A percentile compares a stretch with the other conserved stretches of the same genome.
phyloP scores from a whole-genome alignment of 2,797 vertebrate species.

The Orientallactaga sibirica region DNA sequence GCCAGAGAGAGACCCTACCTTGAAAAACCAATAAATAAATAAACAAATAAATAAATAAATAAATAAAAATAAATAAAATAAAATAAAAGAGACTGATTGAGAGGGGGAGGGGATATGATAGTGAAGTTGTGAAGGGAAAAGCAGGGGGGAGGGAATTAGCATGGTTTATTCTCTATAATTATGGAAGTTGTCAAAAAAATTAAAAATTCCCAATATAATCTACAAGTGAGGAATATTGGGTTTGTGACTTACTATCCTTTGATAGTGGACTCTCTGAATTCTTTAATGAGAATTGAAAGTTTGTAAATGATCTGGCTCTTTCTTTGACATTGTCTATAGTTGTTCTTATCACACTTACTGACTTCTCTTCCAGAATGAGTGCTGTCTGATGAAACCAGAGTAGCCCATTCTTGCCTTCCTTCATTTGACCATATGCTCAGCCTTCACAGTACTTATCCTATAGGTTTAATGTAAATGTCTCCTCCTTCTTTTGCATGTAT shows the following conservation, averaged over 20 bases:
- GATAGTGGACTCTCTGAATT: background rate
- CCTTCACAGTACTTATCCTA: background rate
- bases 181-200: too few relatives aligned
- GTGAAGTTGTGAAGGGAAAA: too few relatives aligned
- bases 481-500: too few relatives aligned
- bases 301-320: background rate
- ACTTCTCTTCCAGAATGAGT: background rate
- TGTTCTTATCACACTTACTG: background rate
- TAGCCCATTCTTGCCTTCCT: background rate
- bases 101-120: too few relatives aligned
- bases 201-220: background rate
- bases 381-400: background rate
- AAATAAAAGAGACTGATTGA: too few relatives aligned
- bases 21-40: too few relatives aligned
- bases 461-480: background rate
- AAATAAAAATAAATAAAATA: too few relatives aligned
- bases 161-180: too few relatives aligned
- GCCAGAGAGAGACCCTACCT: too few relatives aligned
- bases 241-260: slow-evolving; percentile 17
- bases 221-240: background rate
- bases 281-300: background rate
- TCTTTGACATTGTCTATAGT: background rate
- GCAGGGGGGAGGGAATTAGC: too few relatives aligned
- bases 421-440: background rate
- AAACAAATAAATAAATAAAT: too few relatives aligned